These are phyloP conservation scores for Loxodonta africana DNA, from an alignment of 2,113 vertebrate species.

Conservation along the genomic window DNA sequence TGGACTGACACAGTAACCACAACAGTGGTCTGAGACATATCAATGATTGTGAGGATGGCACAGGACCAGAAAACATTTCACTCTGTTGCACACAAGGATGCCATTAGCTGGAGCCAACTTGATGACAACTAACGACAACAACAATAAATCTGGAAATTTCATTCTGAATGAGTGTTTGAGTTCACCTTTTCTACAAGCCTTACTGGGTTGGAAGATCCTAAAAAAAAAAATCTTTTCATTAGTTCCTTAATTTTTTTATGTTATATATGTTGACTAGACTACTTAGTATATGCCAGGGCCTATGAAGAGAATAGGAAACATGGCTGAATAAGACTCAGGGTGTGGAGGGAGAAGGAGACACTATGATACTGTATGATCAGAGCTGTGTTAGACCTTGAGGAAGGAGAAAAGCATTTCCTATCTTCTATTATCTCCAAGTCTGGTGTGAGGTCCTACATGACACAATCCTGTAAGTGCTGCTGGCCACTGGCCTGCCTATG, in stretches of 20 bases:
- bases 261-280: neutral
- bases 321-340: no score
- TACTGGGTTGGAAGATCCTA: neutral
- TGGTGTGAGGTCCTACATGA: fast-evolving
- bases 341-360: neutral
- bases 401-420: neutral
- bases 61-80: neutral
- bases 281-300: neutral
- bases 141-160: neutral
- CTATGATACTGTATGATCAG: fast-evolving
- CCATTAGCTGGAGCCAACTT: no score
- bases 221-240: neutral
- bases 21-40: neutral
- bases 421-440: neutral
- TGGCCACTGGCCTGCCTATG: neutral
- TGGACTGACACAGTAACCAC: neutral
- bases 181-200: neutral
- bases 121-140: neutral
- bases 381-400: fast-evolving
- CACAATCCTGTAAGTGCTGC: neutral
- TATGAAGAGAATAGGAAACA: neutral
- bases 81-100: no score
- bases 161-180: neutral
- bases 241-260: neutral
- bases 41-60: neutral